Conservation (phyloP, 2,888 invertebrate genomes). For the Ornithoptera alexandrae region DNA sequence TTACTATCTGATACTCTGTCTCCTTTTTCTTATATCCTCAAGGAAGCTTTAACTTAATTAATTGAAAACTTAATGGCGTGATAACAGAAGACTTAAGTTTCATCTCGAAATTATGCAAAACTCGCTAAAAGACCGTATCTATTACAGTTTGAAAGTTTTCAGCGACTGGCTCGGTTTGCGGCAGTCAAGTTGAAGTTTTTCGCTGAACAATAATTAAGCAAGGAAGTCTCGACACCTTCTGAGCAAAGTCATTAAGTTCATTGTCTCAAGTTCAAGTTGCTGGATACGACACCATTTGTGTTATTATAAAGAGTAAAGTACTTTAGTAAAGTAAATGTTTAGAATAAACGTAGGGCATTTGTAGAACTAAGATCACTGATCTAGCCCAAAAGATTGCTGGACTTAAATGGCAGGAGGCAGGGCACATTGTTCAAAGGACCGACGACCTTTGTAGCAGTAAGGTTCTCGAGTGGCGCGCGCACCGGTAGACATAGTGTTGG, state of each 20-base stretch:
- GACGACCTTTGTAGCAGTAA: no score
- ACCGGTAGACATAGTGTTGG: no score
- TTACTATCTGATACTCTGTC: no score
- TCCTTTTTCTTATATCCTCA: no score
- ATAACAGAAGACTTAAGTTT: conserved; percentile 27
- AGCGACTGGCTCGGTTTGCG: conserved; percentile 1
- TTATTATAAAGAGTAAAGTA: not conserved
- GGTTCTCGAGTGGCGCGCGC: no score
- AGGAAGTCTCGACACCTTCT: not conserved
- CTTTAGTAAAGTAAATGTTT: not conserved
- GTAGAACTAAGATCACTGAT: no score
- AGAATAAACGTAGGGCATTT: not conserved
- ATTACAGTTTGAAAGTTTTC: conserved; percentile 9
- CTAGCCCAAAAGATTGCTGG: no score
- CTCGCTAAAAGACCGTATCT: conserved; percentile 21
- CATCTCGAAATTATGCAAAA: conserved; percentile 32
- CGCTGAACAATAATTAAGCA: conserved; percentile 7
- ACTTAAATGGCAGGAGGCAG: no score
- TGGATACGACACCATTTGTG: not conserved
- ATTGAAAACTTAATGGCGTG: conserved; percentile 1
- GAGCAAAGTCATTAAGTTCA: not conserved
- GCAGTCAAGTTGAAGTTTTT: conserved; percentile 6
- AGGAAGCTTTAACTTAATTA: not conserved
- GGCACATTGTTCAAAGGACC: no score
- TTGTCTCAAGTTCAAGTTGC: not conserved